Percentiles rank a stretch among this genome's conserved stretches.
phyloP scores from a whole-genome alignment of 2,113 vertebrate species.

The Callionymus lyra region DNA sequence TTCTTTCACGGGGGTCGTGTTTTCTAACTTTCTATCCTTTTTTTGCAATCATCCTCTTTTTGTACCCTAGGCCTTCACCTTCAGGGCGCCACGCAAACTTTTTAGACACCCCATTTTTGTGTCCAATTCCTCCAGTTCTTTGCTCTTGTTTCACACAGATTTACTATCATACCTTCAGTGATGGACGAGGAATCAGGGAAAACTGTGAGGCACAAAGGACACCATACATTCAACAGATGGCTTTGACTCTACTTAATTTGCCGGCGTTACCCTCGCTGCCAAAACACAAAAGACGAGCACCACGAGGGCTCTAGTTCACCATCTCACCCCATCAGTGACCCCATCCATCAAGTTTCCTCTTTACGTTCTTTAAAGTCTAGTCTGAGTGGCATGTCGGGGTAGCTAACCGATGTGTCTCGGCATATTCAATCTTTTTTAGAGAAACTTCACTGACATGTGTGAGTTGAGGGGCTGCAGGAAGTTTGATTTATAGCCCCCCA shows the following conservation, averaged over 20 bases:
- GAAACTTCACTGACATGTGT: too few species aligned
- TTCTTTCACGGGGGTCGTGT: slow-evolving; percentile 11
- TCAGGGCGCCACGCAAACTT: slow-evolving; percentile 15
- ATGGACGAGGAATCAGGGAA: slow-evolving; percentile 24
- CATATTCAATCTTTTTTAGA: too few species aligned
- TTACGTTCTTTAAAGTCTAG: too few species aligned
- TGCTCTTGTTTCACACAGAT: slow-evolving; percentile 9
- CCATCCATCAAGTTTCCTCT: slow-evolving; percentile 33
- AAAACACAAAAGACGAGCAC: slow-evolving; percentile 44
- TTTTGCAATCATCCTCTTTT: slow-evolving; percentile 14
- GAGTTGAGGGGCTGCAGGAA: too few species aligned
- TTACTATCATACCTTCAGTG: slow-evolving; percentile 6
- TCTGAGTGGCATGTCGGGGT: too few species aligned
- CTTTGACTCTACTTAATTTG: slow-evolving; percentile 43
- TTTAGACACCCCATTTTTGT: slow-evolving; percentile 11
- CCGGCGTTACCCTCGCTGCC: slow-evolving; percentile 33
- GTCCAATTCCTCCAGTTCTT: background rate
- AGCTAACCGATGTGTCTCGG: too few species aligned
- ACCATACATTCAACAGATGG: slow-evolving; percentile 53
- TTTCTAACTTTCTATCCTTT: slow-evolving; percentile 10
- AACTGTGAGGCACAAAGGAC: slow-evolving; percentile 35
- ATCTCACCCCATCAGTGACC: slow-evolving; percentile 29
- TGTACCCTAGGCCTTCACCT: slow-evolving; percentile 6
- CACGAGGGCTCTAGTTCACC: slow-evolving; percentile 29
- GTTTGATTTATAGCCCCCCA: too few species aligned